phyloP scores from a whole-genome alignment of 2,797 vertebrate genomes.

The Sebastolobus altivelis region DNA sequence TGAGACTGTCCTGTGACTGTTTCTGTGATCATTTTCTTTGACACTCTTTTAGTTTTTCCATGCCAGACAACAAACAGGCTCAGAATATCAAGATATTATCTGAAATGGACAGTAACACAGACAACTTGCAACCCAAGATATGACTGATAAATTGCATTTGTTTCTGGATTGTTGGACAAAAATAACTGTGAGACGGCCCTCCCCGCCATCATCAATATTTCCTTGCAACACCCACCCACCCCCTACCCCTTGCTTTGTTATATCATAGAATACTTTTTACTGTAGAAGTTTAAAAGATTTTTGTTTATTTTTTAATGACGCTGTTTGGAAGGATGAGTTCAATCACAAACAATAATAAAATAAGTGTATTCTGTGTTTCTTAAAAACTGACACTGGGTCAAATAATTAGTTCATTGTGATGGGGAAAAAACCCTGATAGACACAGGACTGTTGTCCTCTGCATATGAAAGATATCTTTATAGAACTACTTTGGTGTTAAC shows the following conservation, averaged over 20 bases:
- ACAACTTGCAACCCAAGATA: neutral
- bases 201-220: neutral
- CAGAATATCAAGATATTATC: neutral
- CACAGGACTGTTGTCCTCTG: neutral
- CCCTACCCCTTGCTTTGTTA: too few relatives aligned
- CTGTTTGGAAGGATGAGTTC: neutral
- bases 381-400: neutral
- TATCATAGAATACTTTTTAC: too few relatives aligned
- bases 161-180: neutral
- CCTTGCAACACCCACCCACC: neutral
- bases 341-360: neutral
- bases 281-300: neutral
- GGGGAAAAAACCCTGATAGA: neutral
- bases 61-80: neutral
- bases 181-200: neutral
- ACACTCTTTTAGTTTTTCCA: neutral
- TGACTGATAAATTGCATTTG: slow-evolving; percentile 10
- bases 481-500: too few relatives aligned
- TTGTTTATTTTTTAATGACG: neutral
- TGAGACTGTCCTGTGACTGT: neutral
- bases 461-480: neutral
- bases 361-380: neutral
- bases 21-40: slow-evolving; percentile 7
- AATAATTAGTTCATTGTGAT: neutral
- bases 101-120: neutral